Evolutionary conservation across 2,797 vertebrate species (phyloP).

Genomic region (Phrynocephalus forsythii): DNA sequence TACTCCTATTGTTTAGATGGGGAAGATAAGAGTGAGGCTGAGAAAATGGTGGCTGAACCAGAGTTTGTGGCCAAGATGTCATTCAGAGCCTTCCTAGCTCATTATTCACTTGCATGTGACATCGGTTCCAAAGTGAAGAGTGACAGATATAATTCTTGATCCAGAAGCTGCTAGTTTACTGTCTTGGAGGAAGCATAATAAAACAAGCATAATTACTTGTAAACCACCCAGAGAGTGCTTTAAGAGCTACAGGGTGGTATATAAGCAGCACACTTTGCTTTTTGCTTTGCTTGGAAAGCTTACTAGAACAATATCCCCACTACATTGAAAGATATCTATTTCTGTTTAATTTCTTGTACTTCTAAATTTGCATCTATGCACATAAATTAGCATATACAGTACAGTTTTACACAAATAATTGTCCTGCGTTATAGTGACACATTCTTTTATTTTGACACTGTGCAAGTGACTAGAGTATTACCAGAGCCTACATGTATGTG

Average conservation of each 20-base stretch:
- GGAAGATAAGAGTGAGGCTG: neutral
- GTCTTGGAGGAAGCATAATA: neutral
- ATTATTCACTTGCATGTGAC: neutral
- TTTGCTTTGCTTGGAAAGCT: no score
- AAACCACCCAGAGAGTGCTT: no score
- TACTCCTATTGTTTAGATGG: neutral
- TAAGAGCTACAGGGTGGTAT: no score
- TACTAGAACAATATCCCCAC: neutral
- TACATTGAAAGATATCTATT: neutral
- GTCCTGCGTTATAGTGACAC: neutral
- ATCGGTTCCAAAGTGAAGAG: neutral
- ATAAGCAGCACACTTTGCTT: no score
- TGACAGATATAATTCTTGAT: neutral
- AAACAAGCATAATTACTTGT: no score
- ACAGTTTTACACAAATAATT: neutral
- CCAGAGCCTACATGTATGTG: neutral
- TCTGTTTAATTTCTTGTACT: neutral
- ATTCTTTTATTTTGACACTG: neutral
- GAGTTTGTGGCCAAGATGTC: neutral
- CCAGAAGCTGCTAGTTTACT: neutral
- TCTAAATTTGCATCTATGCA: neutral
- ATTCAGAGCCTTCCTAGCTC: neutral
- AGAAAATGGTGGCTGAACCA: neutral
- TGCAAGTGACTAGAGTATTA: neutral
- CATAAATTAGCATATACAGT: conserved; percentile 2